Evolutionary conservation across 2,797 vertebrate species (phyloP), one percentile per base, ranked within the genome.

Genomic region (Pelochelys cantorii): DNA sequence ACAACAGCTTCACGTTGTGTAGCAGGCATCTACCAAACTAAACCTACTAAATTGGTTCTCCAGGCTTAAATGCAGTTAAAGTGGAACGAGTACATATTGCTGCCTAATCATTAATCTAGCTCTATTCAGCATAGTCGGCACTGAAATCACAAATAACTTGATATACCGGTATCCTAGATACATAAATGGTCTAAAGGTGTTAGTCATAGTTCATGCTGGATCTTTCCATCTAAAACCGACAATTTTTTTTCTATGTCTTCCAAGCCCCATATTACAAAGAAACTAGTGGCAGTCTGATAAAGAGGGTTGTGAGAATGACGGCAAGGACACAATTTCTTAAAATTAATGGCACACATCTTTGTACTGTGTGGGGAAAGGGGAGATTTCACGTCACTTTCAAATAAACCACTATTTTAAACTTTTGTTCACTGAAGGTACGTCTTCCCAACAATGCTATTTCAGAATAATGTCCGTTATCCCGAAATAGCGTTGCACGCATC

Each of bases 301-400:
- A 86, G 84, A 65, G 0, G 4, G 93, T 95, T 79, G 78, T 93
- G 86, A 92, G 85, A 93, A 93, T 93, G 37, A 62, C 83, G 79
- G 42, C 79, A 87, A 86, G 93, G 86, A 75, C 84, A 84, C 95
- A 91, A 96, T 97, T 96, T 95, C 57, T 86, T 95, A 27, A 94
- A 96, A 96, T 95, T 92, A 95, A 90, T 94, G 95, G 53, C 13
- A 54, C 53, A 12, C 79, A 83, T 57, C 79, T 79, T 87, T 79
- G 56, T 56, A 92, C 86, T 84, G 86, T 81, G 54, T 9, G 4
- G 57, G 34, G 57, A 6, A 15, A 7, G 42, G 23, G 18, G n/a
- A 9, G 4, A n/a, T 22, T 85, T 92, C 75, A 80, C 81, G 85
- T 87, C 87, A 53, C 53, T 55, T 75, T 94, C 31, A 84, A 83